A percentile compares a stretch with the other conserved stretches of the same genome.
These are phyloP conservation scores for Ceratothoa steindachneri DNA, from an alignment of 2,888 invertebrate species.

Conservation along the genomic window DNA sequence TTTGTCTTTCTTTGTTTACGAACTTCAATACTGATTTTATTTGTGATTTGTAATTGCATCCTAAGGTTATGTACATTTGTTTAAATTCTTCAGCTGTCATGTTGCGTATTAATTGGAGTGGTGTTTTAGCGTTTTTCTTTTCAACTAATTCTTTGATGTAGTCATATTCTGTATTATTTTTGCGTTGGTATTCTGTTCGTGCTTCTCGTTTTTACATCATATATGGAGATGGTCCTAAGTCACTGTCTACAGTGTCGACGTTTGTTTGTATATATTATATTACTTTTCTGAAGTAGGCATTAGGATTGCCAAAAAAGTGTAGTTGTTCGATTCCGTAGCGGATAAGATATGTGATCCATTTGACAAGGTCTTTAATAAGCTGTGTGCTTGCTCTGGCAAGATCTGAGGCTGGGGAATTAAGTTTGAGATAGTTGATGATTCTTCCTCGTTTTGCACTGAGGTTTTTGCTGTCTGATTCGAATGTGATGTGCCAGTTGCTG, in stretches of 20 bases:
- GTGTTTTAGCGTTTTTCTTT: background rate
- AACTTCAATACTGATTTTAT: background rate
- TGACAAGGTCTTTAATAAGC: background rate
- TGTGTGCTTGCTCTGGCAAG: background rate
- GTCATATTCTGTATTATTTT: background rate
- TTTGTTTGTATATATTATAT: background rate
- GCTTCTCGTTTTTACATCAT: background rate
- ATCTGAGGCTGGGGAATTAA: background rate
- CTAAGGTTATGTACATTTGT: background rate
- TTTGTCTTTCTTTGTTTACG: background rate
- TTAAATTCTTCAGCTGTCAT: background rate
- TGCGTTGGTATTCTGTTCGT: background rate
- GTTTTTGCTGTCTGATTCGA: background rate
- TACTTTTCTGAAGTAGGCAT: background rate
- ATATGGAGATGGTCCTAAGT: background rate
- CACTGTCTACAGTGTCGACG: background rate
- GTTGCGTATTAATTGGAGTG: background rate
- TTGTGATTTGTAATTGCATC: background rate
- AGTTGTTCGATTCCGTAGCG: background rate
- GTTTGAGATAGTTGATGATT: background rate
- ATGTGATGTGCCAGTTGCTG: constrained; percentile 16
- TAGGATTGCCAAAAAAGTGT: background rate
- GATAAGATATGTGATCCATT: constrained; percentile 7
- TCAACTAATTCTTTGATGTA: background rate
- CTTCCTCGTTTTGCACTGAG: background rate